phyloP scores from a whole-genome alignment of 2,888 invertebrate species.

The Mythimna vitellina region DNA sequence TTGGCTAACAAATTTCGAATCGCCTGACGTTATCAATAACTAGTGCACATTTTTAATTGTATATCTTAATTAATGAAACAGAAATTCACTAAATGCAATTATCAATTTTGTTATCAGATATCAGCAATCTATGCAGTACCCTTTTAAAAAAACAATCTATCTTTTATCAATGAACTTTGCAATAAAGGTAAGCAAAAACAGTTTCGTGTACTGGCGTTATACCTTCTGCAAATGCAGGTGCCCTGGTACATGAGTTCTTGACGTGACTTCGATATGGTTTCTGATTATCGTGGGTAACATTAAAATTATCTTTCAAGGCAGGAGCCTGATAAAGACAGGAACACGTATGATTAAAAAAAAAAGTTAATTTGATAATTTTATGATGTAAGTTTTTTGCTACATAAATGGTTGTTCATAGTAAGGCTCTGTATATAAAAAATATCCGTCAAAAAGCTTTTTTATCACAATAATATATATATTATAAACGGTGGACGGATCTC shows the following conservation, averaged over 20 bases:
- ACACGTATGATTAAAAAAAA: background rate
- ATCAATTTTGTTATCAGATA: constrained; percentile 15
- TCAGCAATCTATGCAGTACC: constrained; percentile 7
- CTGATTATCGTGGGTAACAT: constrained; percentile 13
- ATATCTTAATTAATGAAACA: constrained; percentile 20
- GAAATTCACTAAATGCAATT: constrained; percentile 18
- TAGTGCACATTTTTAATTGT: constrained; percentile 17
- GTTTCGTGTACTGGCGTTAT: constrained; percentile 11
- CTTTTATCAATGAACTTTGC: constrained; percentile 35
- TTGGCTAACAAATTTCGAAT: background rate
- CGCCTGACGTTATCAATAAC: constrained; percentile 1
- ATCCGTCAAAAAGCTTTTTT: background rate
- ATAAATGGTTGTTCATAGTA: background rate
- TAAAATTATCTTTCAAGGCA: constrained; percentile 18
- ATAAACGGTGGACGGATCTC: no score
- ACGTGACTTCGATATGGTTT: constrained; percentile 15
- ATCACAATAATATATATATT: no score
- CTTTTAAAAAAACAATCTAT: constrained; percentile 28
- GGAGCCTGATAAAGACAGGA: constrained; percentile 9
- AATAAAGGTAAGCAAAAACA: constrained; percentile 34
- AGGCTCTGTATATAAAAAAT: background rate
- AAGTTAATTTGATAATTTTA: constrained; percentile 16
- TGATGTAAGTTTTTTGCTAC: background rate
- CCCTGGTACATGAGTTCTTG: constrained; percentile 13
- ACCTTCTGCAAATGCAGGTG: constrained; percentile 43